These are phyloP conservation scores for Bombus soroeensis DNA, from an alignment of 1,140 invertebrate genomes.

Conservation along the genomic window DNA sequence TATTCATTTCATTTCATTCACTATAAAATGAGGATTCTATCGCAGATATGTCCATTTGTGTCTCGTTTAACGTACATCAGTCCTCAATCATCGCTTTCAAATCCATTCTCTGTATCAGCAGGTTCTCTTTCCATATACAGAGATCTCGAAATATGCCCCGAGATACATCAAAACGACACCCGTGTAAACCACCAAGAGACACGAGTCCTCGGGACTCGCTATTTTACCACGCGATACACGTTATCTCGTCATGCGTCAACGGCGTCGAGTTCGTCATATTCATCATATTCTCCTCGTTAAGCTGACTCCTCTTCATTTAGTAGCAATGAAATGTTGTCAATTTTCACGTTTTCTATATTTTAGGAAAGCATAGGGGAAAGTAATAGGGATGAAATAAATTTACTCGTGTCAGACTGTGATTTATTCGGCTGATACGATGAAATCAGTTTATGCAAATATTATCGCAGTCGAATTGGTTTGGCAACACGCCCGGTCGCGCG, in stretches of 20 bases:
- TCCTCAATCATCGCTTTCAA: neutral
- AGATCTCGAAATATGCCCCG: neutral
- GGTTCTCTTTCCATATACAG: neutral
- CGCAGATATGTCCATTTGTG: neutral
- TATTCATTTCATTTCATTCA: neutral
- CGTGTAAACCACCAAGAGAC: neutral
- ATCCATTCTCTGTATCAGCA: neutral
- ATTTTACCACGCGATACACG: neutral
- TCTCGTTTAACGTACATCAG: neutral
- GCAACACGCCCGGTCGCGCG: constrained; percentile 70
- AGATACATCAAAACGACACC: constrained; percentile 6
- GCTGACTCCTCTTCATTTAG: neutral
- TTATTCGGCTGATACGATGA: constrained; percentile 70
- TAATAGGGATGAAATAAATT: neutral
- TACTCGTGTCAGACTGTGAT: constrained; percentile 64
- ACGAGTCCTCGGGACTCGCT: neutral
- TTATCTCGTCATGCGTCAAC: neutral
- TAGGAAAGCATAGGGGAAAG: neutral
- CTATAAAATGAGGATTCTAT: neutral
- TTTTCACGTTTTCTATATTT: neutral
- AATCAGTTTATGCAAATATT: constrained; percentile 80
- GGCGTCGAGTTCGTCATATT: constrained; percentile 1
- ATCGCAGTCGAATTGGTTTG: constrained; percentile 79
- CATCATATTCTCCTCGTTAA: neutral
- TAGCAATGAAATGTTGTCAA: neutral